Evolutionary conservation across 2,113 vertebrate species (phyloP).

Genomic region (Chaetops frenatus): DNA sequence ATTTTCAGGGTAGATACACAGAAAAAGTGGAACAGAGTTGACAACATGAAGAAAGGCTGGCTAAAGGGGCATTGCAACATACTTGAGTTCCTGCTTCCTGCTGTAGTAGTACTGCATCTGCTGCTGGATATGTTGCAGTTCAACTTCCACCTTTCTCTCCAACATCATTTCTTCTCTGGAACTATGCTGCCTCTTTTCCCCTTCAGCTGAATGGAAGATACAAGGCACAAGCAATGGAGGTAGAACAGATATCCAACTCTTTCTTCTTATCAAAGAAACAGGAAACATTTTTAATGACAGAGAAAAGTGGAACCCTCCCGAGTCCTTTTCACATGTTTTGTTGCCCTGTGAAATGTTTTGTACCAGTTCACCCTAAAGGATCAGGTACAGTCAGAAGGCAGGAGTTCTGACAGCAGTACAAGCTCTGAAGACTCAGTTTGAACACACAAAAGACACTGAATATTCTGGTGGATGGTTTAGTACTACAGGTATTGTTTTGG

Average conservation of each 20-base stretch:
- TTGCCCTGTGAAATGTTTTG: neutral
- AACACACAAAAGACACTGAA: neutral
- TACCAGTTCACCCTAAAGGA: neutral
- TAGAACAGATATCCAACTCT: neutral
- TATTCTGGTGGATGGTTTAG: neutral
- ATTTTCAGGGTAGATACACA: neutral
- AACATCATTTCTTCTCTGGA: neutral
- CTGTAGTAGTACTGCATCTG: conserved; percentile 80
- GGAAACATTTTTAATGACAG: neutral
- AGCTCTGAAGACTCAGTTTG: neutral
- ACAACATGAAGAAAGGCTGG: neutral
- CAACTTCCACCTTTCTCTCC: conserved; percentile 66
- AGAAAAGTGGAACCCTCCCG: fast-evolving
- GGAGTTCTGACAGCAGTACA: neutral
- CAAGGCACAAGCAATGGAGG: neutral
- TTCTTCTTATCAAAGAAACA: neutral
- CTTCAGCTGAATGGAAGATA: neutral
- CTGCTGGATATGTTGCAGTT: conserved; percentile 78
- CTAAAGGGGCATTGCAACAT: neutral
- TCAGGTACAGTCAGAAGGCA: neutral
- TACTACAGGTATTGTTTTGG: neutral
- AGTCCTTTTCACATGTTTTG: neutral
- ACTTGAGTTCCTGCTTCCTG: conserved; percentile 83
- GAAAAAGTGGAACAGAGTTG: neutral
- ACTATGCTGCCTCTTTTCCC: neutral